Percentiles rank a stretch among this genome's conserved stretches.
phyloP scores from a whole-genome alignment of 2,888 invertebrate genomes.

The Caenorhabditis panamensis region DNA sequence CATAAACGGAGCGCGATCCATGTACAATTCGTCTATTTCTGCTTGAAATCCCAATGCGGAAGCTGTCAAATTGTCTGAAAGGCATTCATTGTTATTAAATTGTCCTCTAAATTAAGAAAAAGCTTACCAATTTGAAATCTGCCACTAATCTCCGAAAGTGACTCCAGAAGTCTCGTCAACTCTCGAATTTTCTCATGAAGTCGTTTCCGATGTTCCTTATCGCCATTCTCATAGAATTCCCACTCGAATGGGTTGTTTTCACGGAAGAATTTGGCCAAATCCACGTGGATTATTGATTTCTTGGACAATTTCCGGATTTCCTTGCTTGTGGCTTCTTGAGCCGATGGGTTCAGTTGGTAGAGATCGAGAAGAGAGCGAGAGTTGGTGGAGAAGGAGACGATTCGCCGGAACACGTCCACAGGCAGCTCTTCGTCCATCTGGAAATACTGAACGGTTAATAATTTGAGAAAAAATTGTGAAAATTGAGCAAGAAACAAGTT shows the following conservation, averaged over 20 bases:
- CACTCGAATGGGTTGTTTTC: conserved; percentile 31
- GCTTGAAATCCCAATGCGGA: conserved; percentile 44
- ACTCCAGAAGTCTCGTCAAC: conserved; percentile 40
- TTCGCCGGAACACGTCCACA: conserved; percentile 39
- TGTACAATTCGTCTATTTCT: conserved; percentile 25
- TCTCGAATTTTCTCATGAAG: conserved; percentile 48
- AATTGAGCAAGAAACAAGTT: too few species aligned
- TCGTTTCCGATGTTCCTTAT: conserved; percentile 8
- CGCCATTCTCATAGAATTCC: conserved; percentile 30
- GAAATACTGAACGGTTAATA: background rate
- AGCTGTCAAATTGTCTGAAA: conserved; percentile 50
- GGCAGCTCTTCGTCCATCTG: conserved; percentile 42
- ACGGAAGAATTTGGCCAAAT: conserved; percentile 34
- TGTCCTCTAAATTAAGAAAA: background rate
- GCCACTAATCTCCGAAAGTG: conserved; percentile 14
- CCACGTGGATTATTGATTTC: conserved; percentile 21
- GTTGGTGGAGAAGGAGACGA: conserved; percentile 30
- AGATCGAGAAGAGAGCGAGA: conserved; percentile 29
- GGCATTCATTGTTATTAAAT: background rate
- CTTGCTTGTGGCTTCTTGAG: background rate
- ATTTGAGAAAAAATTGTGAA: background rate
- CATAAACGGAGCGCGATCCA: conserved; percentile 58
- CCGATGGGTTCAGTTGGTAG: conserved; percentile 13
- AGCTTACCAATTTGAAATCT: conserved; percentile 21
- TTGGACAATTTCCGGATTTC: conserved; percentile 26